Conservation (phyloP, 1,140 invertebrate genomes). For the Bombus haemorrhoidalis region DNA sequence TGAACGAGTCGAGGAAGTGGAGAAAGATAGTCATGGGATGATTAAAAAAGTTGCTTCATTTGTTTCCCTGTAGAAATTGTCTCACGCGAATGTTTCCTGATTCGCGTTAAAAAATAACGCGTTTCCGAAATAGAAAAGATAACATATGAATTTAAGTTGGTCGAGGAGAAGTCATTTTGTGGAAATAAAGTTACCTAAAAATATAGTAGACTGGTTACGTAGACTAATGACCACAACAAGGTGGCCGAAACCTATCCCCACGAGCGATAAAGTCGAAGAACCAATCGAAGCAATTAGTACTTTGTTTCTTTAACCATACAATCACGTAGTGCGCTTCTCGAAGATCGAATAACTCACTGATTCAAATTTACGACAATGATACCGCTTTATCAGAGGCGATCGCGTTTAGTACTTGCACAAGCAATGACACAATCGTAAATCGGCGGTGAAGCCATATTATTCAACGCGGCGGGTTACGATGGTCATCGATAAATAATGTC, state of each 20-base stretch:
- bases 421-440: background rate
- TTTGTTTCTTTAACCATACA: background rate
- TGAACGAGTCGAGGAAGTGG: no score
- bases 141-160: no score
- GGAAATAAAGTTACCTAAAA: background rate
- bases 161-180: no score
- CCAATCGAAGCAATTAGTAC: background rate
- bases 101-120: no score
- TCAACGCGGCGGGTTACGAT: background rate
- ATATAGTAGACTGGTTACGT: background rate
- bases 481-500: slow-evolving; percentile 8
- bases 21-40: no score
- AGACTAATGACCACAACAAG: background rate
- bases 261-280: background rate
- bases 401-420: background rate
- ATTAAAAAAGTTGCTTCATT: no score
- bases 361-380: background rate
- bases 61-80: no score
- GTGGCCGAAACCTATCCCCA: no score
- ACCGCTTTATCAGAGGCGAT: background rate
- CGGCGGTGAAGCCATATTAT: background rate
- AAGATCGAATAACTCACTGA: background rate
- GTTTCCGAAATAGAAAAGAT: no score
- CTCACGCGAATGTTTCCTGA: no score
- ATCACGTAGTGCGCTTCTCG: background rate